A percentile compares a stretch with the other conserved stretches of the same genome.
Conservation (phyloP, 2,888 invertebrate species). For the Plebejus melissa region DNA sequence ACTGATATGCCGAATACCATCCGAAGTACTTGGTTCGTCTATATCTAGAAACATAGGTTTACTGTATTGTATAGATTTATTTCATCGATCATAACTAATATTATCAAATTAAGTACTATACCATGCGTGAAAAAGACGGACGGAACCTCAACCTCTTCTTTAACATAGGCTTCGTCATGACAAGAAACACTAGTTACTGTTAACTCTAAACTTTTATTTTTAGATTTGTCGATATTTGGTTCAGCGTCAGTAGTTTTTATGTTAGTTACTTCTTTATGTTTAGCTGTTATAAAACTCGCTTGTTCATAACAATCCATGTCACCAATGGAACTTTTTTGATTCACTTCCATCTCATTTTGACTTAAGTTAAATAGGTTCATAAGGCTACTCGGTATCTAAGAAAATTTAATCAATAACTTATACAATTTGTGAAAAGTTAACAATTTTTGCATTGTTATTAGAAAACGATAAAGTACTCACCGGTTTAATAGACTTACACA, state of each 20-base stretch:
- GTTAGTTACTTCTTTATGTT: neutral
- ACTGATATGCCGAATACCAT: conserved; percentile 61
- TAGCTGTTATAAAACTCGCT: neutral
- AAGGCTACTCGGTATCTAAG: neutral
- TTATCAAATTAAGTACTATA: conserved; percentile 38
- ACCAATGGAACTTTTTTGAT: neutral
- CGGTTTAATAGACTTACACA: neutral
- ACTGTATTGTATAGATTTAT: neutral
- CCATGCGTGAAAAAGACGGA: conserved; percentile 63
- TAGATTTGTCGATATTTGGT: conserved; percentile 40
- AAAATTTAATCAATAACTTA: neutral
- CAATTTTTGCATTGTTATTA: neutral
- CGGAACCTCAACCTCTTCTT: conserved; percentile 42
- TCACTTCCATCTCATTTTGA: neutral
- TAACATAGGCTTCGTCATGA: conserved; percentile 41
- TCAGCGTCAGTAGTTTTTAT: conserved; percentile 45
- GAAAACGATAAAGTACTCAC: neutral
- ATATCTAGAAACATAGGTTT: conserved; percentile 52
- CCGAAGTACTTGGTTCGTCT: conserved; percentile 72
- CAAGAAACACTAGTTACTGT: conserved; percentile 44
- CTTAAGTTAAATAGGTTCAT: neutral
- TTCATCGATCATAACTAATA: conserved; percentile 12
- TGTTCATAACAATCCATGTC: neutral
- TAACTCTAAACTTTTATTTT: conserved; percentile 45
- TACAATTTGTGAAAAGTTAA: neutral